These are phyloP conservation scores for Parotocinclus haroldoi DNA, from an alignment of 2,797 vertebrate genomes.

Conservation along the genomic window DNA sequence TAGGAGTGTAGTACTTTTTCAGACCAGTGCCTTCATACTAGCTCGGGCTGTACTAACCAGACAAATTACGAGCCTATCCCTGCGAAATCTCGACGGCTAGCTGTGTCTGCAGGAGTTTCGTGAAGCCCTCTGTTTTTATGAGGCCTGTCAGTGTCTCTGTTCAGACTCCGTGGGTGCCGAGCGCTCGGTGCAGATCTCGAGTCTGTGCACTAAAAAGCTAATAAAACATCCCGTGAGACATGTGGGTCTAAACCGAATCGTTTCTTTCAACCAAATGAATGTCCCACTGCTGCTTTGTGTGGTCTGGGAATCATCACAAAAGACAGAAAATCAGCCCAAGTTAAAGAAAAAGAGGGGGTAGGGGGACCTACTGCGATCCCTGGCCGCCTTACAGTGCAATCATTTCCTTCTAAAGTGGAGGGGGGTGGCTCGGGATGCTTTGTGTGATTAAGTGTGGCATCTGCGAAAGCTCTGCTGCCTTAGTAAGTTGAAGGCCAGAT, in stretches of 20 bases:
- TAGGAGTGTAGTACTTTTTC: too few species aligned
- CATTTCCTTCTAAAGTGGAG: slow-evolving; percentile 25
- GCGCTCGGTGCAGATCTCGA: not conserved
- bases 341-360: slow-evolving; percentile 30
- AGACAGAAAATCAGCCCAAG: slow-evolving; percentile 16
- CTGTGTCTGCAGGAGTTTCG: slow-evolving; percentile 10
- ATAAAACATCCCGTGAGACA: slow-evolving; percentile 21
- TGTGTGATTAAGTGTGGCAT: slow-evolving; percentile 27
- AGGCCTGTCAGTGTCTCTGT: not conserved
- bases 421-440: slow-evolving; percentile 25
- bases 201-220: slow-evolving; percentile 8
- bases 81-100: not conserved
- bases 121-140: slow-evolving; percentile 1
- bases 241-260: slow-evolving; percentile 10
- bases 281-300: slow-evolving; percentile 29
- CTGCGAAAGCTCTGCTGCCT: slow-evolving; percentile 9
- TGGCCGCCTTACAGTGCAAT: slow-evolving; percentile 31
- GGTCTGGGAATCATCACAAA: slow-evolving; percentile 46
- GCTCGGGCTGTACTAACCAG: too few species aligned
- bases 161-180: not conserved
- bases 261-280: slow-evolving; percentile 26
- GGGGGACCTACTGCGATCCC: slow-evolving; percentile 10
- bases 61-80: too few species aligned
- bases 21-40: too few species aligned
- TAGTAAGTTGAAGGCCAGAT: slow-evolving; percentile 10